Evolutionary conservation across 2,113 vertebrate genomes (phyloP), one percentile per base, ranked within the genome.

Genomic region (Chelonoidis abingdonii): DNA sequence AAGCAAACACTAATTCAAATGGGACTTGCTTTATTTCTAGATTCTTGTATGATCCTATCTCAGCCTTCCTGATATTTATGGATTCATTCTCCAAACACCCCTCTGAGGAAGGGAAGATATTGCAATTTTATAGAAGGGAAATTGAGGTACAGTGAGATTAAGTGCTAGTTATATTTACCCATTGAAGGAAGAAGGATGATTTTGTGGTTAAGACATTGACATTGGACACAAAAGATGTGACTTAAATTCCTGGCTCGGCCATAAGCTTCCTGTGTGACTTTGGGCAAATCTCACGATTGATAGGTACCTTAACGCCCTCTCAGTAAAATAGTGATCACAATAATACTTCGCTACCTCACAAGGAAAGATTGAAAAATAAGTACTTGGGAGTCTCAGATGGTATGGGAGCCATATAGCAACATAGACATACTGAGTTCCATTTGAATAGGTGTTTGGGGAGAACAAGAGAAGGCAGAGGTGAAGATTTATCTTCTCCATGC

Each of bases 271-370:
- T 69, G 16, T n/a, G 17, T 69, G 65, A 69, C 35, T 8, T 4
- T 52, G 87, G 41, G n/a, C 4, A 27, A 65, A 19, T 65, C 29
- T 19, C 10, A 14, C 3, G 8, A 78, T 17, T 65, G n/a, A 47
- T n/a, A 10, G 24, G n/a, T 75, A 12, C 25, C 41, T 50, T 1
- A 1, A n/a, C 3, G 80, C 8, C 52, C 2, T 1, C 35, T 90
- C 31, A 3, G 6, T 72, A 72, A 57, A 12, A 4, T 50, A 53
- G 53, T 0, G 0, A 22, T 35, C 38, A 86, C 8, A 11, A 52
- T 53, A n/a, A 16, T 3, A 1, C 59, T 13, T 41, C 1, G 1
- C 19, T 2, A 4, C 14, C 8, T 8, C 49, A 47, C 84, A 4
- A 17, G 3, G 82, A 49, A 49, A 25, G 21, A 75, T 24, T 75